Percentiles rank a stretch among this genome's conserved stretches.
Conservation (phyloP, 2,888 invertebrate species). For the Julus scanicus region DNA sequence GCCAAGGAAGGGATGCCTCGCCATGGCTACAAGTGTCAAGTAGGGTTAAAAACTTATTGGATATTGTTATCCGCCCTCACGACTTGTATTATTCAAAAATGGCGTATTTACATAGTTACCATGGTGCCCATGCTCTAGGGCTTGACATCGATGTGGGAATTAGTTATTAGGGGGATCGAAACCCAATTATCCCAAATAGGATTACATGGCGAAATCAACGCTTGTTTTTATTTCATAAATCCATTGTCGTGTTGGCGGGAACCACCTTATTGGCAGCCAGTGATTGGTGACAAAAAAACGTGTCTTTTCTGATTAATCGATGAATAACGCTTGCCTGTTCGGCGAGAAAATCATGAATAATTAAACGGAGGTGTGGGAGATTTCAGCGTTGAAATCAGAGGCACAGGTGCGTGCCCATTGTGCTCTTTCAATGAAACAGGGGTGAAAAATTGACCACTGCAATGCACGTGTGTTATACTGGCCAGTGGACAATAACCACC, state of each 20-base stretch:
- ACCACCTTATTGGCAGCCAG: neutral
- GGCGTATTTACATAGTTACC: conserved; percentile 28
- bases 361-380: conserved; percentile 21
- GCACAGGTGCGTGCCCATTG: conserved; percentile 12
- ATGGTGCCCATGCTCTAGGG: neutral
- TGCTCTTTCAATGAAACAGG: neutral
- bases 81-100: conserved; percentile 28
- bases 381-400: conserved; percentile 9
- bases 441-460: conserved; percentile 22
- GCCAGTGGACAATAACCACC: neutral
- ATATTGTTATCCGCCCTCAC: neutral
- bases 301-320: neutral
- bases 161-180: neutral
- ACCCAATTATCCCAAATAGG: conserved; percentile 9
- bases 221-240: neutral
- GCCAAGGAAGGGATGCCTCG: neutral
- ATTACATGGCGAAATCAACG: neutral
- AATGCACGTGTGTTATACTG: neutral
- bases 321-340: neutral
- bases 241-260: neutral
- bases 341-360: conserved; percentile 17
- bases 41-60: conserved; percentile 5
- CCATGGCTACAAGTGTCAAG: conserved; percentile 45
- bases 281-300: neutral
- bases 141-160: neutral